These are phyloP conservation scores for Odontamblyopus lacepedii DNA, from an alignment of 2,797 vertebrate genomes.

Conservation along the genomic window DNA sequence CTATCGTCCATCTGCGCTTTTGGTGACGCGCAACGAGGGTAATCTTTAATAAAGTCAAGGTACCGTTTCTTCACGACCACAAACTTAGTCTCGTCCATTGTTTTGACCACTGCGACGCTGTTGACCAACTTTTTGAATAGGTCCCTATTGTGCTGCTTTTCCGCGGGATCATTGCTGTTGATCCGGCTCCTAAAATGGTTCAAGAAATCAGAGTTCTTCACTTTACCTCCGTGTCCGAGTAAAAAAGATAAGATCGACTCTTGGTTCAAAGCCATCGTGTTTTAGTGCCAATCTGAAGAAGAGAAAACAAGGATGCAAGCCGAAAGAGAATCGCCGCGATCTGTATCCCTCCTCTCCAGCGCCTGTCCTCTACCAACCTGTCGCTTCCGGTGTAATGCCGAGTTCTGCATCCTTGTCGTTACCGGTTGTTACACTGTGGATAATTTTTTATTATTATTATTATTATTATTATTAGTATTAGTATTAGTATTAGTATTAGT, in stretches of 20 bases:
- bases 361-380: constrained; percentile 62
- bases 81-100: constrained; percentile 81
- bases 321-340: constrained; percentile 10
- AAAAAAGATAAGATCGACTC: constrained; percentile 84
- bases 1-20: constrained; percentile 41
- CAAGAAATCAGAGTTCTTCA: constrained; percentile 83
- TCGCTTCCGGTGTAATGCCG: constrained; percentile 68
- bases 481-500: too few relatives aligned
- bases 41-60: constrained; percentile 59
- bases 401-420: neutral
- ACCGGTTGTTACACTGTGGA: neutral
- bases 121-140: constrained; percentile 87
- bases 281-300: neutral
- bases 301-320: neutral
- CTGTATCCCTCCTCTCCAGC: constrained; percentile 1
- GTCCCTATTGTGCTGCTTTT: constrained; percentile 81
- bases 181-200: constrained; percentile 80
- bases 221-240: constrained; percentile 82
- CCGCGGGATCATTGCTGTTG: constrained; percentile 75
- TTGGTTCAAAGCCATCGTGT: constrained; percentile 77
- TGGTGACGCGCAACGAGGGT: neutral
- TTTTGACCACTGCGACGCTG: constrained; percentile 86
- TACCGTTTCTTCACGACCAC: constrained; percentile 83
- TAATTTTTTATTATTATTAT: too few relatives aligned
- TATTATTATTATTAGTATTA: too few relatives aligned